These are phyloP conservation scores for Takifugu rubripes DNA, from an alignment of 2,797 vertebrate genomes.

Conservation along the genomic window DNA sequence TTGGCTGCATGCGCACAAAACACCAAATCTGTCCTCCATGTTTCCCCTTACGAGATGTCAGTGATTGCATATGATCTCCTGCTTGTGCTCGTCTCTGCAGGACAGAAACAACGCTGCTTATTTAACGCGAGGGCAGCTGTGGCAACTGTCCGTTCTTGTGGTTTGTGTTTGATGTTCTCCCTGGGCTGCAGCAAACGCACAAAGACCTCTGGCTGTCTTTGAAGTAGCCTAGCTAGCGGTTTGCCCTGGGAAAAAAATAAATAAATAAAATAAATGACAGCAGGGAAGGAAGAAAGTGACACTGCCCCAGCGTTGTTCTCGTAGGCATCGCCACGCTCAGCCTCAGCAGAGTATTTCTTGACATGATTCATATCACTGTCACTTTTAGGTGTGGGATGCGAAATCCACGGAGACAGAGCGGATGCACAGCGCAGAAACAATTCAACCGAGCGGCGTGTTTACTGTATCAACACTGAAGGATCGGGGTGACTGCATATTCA, in stretches of 20 bases:
- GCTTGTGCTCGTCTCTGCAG: conserved; percentile 42
- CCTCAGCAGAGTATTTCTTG: conserved; percentile 41
- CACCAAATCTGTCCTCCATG: background rate
- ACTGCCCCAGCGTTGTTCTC: conserved; percentile 34
- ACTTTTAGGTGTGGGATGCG: conserved; percentile 42
- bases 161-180: conserved; percentile 56
- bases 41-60: background rate
- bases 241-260: conserved; percentile 51
- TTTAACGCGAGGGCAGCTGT: conserved; percentile 49
- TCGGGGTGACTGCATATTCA: conserved; percentile 59
- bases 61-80: conserved; percentile 22
- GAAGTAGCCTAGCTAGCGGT: conserved; percentile 56
- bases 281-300: conserved; percentile 49
- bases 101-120: conserved; percentile 44
- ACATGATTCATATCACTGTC: conserved; percentile 51
- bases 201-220: conserved; percentile 65
- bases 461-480: conserved; percentile 56
- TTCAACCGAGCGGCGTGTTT: conserved; percentile 47
- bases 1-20: background rate
- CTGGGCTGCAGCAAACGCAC: conserved; percentile 52
- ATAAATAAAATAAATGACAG: conserved; percentile 56
- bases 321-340: conserved; percentile 30
- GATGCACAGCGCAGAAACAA: conserved; percentile 54
- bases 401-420: conserved; percentile 52
- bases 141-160: conserved; percentile 55